Percentiles rank a stretch among this genome's conserved stretches.
Conservation (phyloP, 1,140 invertebrate genomes). For the Cherax destructor region DNA sequence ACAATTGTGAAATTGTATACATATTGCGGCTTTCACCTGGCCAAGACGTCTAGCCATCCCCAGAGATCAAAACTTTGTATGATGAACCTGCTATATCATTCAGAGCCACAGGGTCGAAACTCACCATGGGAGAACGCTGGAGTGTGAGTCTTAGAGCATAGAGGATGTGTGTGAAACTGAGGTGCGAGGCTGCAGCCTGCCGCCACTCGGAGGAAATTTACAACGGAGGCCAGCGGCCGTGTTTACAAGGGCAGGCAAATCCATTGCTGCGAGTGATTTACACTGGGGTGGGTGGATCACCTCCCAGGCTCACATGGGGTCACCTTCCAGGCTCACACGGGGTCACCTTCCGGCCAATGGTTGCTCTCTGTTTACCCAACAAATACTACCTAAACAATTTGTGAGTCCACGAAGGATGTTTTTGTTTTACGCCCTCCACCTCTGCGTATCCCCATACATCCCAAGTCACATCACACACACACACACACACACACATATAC, state of each 20-base stretch:
- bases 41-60: neutral
- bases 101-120: slow-evolving; percentile 15
- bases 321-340: neutral
- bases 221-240: slow-evolving; percentile 3
- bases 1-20: slow-evolving; percentile 5
- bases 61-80: neutral
- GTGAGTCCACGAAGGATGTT: too few relatives aligned
- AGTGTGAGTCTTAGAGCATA: neutral
- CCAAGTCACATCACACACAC: too few relatives aligned
- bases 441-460: too few relatives aligned
- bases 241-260: slow-evolving; percentile 15
- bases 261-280: slow-evolving; percentile 20
- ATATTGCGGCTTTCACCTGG: slow-evolving; percentile 14
- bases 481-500: too few relatives aligned
- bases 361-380: neutral
- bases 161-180: neutral
- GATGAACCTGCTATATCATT: slow-evolving; percentile 36
- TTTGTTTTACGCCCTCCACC: too few relatives aligned
- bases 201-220: slow-evolving; percentile 8
- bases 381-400: neutral
- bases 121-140: neutral
- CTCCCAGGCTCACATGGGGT: neutral
- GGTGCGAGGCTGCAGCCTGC: slow-evolving; percentile 1
- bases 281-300: neutral
- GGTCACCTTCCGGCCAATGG: neutral